Base-by-base conservation (phyloP, 1,140 invertebrate species). In the Aphidius gifuensis region DNA sequence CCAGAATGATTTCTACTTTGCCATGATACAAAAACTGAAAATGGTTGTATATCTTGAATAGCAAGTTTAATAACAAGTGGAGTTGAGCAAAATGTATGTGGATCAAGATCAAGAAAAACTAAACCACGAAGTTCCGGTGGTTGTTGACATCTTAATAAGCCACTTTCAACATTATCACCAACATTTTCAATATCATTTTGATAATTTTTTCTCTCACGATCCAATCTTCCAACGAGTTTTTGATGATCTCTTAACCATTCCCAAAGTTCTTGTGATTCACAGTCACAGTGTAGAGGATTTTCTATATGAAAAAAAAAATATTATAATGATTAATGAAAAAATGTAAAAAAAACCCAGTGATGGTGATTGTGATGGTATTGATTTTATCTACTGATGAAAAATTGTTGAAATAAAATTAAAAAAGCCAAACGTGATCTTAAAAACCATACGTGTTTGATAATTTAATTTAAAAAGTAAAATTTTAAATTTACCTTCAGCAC, bases 11-110 rank as follows among this genome's bases (percentile, higher is more conserved):
- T 94, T 68, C 92, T 85, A 67, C 91, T 92, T 74, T 94, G 90
- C 93, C 93, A 95, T 57, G 91, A 90, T 9, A 94, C 90, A 58
- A 92, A 81, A 43, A 94, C 87, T n/a, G 90, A 92, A 78, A 90
- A 92, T 3, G 92, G 91, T 77, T 93, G 91, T 43, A 94, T 90
- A 74, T 94, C 92, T 79, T 92, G 89, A 66, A 94, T 91, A 61
- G 90, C 90, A 38, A 96, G 82, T 75, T 90, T 89, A 48, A 90
- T 82, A 64, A 94, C 87, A 66, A 93, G 80, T 6, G 92, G 92
- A 56, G 88, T 83, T 61, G 92, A 88, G 73, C 92, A 96, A 71
- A 96, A 90, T 69, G 88, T 85, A 63, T 88, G 87, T 7, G 91
- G 88, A 69, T 90, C 87, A 67, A 94, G 82, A 61, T 89, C 86